Conservation (phyloP, 2,797 vertebrate species). For the Centropyge bicolor region DNA sequence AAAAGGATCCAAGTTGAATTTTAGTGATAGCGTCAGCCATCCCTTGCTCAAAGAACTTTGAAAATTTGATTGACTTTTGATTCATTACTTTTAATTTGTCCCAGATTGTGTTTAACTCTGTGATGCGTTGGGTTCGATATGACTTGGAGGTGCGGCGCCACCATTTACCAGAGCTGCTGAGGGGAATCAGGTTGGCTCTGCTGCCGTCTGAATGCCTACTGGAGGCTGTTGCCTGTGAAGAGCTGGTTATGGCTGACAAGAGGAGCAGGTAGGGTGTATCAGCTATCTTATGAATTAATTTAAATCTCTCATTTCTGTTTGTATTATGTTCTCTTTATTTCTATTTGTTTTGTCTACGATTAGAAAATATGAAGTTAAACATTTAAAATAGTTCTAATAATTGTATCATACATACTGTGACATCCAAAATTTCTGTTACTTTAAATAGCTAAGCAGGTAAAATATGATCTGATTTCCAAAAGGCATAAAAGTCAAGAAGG, state of each 20-base stretch:
- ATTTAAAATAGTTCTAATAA: not conserved
- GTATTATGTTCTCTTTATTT: not conserved
- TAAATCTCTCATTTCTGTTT: not conserved
- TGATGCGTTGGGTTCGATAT: slow-evolving; percentile 92
- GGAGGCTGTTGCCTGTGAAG: slow-evolving; percentile 90
- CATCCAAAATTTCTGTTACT: too few species aligned
- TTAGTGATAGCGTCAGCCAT: too few species aligned
- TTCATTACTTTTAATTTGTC: not conserved
- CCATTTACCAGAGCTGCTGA: slow-evolving; percentile 90
- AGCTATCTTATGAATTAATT: not conserved
- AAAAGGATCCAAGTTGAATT: too few species aligned
- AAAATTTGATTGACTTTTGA: not conserved
- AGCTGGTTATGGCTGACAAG: slow-evolving; percentile 90
- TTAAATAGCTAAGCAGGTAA: too few species aligned
- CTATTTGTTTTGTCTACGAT: not conserved
- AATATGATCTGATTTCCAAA: too few species aligned
- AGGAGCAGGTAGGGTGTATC: slow-evolving; percentile 81
- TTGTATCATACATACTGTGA: too few species aligned
- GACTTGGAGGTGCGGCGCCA: slow-evolving; percentile 87
- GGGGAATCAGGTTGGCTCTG: slow-evolving; percentile 90
- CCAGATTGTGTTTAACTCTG: slow-evolving; percentile 91
- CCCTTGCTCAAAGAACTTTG: too few species aligned
- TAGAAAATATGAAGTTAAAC: not conserved
- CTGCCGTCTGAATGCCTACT: slow-evolving; percentile 91
- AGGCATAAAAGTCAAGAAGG: too few species aligned